Percentiles rank a stretch among this genome's conserved stretches.
These are phyloP conservation scores for Trachelus troglodyta DNA, from an alignment of 2,888 invertebrate species.

Conservation along the genomic window DNA sequence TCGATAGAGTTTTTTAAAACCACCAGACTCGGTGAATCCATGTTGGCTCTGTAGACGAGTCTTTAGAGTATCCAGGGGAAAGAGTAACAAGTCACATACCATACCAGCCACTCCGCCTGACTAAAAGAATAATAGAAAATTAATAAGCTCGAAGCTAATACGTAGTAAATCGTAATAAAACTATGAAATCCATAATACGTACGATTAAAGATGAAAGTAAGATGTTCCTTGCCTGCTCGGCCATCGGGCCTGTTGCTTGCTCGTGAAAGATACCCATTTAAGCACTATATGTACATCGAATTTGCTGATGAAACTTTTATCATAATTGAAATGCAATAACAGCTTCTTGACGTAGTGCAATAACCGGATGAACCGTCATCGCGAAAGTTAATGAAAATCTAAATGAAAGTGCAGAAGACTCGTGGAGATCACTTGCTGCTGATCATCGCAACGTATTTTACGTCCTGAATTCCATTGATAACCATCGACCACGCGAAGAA, in stretches of 20 bases:
- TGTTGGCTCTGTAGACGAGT: constrained; percentile 92
- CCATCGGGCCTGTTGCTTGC: constrained; percentile 15
- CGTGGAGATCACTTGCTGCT: background rate
- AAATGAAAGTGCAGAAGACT: background rate
- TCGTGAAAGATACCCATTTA: constrained; percentile 33
- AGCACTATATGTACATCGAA: background rate
- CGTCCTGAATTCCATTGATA: background rate
- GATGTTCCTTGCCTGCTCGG: constrained; percentile 34
- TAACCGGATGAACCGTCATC: background rate
- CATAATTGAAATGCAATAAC: background rate
- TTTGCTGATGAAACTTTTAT: background rate
- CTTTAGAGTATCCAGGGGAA: constrained; percentile 96
- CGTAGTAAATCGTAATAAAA: background rate
- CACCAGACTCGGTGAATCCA: constrained; percentile 91
- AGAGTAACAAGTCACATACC: constrained; percentile 88
- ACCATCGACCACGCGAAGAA: background rate
- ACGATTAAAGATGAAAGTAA: constrained; percentile 55
- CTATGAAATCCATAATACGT: constrained; percentile 30
- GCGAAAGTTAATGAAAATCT: background rate
- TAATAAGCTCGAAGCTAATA: background rate
- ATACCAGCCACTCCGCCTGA: constrained; percentile 89
- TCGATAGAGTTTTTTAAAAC: constrained; percentile 84
- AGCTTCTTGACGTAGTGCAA: constrained; percentile 15
- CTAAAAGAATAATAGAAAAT: constrained; percentile 58
- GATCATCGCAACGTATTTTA: background rate